Evolutionary conservation across 2,113 vertebrate genomes (phyloP).

Genomic region (Rhynchomys soricoides): DNA sequence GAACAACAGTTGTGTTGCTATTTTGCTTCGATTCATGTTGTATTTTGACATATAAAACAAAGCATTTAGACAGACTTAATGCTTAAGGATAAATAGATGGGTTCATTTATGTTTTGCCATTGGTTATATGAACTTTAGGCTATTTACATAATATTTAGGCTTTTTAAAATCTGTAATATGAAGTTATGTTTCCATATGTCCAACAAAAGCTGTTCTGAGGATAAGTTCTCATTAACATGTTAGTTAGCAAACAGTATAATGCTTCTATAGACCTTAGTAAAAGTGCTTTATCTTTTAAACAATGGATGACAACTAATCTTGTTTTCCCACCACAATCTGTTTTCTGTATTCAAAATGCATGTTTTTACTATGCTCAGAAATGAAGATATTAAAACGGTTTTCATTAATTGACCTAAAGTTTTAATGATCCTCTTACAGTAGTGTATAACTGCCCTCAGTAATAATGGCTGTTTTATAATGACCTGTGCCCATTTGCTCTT

Average conservation of each 20-base stretch:
- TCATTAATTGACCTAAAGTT: not conserved
- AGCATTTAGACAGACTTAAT: not conserved
- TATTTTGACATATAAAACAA: not conserved
- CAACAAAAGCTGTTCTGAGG: constrained; percentile 36
- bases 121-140: not conserved
- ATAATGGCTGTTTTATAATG: not conserved
- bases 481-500: not conserved
- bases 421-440: not conserved
- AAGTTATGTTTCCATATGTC: not conserved
- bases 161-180: not conserved
- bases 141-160: constrained; percentile 1
- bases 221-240: not conserved
- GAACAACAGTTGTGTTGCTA: not conserved
- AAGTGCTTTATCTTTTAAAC: constrained; percentile 29
- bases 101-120: not conserved
- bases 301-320: not conserved
- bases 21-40: not conserved
- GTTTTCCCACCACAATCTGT: not conserved
- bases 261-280: not conserved
- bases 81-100: not conserved
- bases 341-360: not conserved
- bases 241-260: not conserved
- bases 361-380: constrained; percentile 39
- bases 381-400: not conserved
- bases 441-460: not conserved